Percentiles rank a stretch among this genome's conserved stretches.
phyloP scores from a whole-genome alignment of 2,113 vertebrate genomes.

The Motacilla alba region DNA sequence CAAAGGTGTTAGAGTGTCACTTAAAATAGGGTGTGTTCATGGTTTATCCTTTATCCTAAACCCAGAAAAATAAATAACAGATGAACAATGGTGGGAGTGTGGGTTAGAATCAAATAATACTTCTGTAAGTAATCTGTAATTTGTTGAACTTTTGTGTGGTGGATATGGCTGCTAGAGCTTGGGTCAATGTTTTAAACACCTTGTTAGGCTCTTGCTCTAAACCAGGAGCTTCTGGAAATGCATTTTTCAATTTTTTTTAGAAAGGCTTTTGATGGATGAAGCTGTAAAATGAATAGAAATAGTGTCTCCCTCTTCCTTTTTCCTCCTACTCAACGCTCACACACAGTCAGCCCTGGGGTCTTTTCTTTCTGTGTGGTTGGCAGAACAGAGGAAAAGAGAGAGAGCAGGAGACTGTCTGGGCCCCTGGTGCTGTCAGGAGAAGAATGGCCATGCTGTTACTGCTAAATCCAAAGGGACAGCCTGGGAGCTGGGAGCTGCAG shows the following conservation, averaged over 20 bases:
- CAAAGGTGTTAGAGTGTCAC: not conserved
- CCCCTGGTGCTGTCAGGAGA: conserved; percentile 54
- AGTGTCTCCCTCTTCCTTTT: conserved; percentile 68
- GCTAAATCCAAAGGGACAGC: conserved; percentile 50
- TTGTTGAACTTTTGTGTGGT: not conserved
- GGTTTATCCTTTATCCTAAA: not conserved
- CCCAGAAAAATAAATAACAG: not conserved
- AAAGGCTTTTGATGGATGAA: conserved; percentile 55
- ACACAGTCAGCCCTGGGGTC: conserved; percentile 60
- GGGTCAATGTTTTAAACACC: conserved; percentile 20
- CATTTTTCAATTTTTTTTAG: not conserved
- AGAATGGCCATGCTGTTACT: conserved; percentile 47
- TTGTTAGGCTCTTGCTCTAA: conserved; percentile 45
- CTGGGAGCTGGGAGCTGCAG: conserved; percentile 36
- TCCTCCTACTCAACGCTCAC: conserved; percentile 57
- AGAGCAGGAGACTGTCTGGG: conserved; percentile 56
- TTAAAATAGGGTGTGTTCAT: not conserved
- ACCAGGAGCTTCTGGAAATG: conserved; percentile 35
- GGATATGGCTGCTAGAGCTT: not conserved
- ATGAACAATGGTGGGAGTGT: not conserved
- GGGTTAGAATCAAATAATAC: not conserved
- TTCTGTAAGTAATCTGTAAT: not conserved
- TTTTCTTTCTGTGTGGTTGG: conserved; percentile 65
- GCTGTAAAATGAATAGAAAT: conserved; percentile 66
- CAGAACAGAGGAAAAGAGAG: conserved; percentile 48